Base-by-base conservation (phyloP, 2,888 invertebrate species). In the Hemithea aestivaria region DNA sequence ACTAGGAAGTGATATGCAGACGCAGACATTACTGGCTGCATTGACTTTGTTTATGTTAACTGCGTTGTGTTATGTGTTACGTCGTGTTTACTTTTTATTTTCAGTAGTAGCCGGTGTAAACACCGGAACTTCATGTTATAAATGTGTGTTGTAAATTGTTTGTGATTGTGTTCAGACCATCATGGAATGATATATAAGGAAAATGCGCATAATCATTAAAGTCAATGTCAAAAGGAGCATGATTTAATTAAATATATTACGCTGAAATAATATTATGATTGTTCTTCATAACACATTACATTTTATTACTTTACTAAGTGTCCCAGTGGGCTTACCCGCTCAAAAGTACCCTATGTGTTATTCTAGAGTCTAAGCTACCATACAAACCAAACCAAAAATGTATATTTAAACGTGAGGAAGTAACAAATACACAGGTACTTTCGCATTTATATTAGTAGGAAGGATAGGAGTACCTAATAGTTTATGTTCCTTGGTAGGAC, bases 11-110 rank as follows among this genome's bases (percentile, higher is more conserved):
- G 61, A 67, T 62, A 69, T 54, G 49, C 62, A 53, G 56, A 51
- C 58, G 34, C 55, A 16, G 35, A 55, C 57, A 56, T 48, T 58
- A 48, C 27, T 50, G 56, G 61, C 58, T 53, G 56, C 62, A 64
- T 67, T 58, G 59, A 61, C 57, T 56, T 46, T 76, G 78, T 78
- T 77, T 78, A 78, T 63, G 53, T 73, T 68, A 58, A 54, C 58
- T 51, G 51, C 44, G 53, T 50, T 64, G 53, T 71, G 16, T 16
- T 16, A 16, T 16, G 53, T 71, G 16, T 16, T 16, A 16, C 5
- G 53, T 50, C 63, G 53, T 71, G 72, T 75, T 71, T 69, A 69
- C 53, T 48, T 62, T 63, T 61, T 56, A 58, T 63, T 62, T 61
- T 47, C 40, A 44, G 44, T 40, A 33, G 31, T 52, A 56, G 52